A percentile compares a stretch with the other conserved stretches of the same genome.
Evolutionary conservation across 2,797 vertebrate genomes (phyloP).

Genomic region (Catharus ustulatus): DNA sequence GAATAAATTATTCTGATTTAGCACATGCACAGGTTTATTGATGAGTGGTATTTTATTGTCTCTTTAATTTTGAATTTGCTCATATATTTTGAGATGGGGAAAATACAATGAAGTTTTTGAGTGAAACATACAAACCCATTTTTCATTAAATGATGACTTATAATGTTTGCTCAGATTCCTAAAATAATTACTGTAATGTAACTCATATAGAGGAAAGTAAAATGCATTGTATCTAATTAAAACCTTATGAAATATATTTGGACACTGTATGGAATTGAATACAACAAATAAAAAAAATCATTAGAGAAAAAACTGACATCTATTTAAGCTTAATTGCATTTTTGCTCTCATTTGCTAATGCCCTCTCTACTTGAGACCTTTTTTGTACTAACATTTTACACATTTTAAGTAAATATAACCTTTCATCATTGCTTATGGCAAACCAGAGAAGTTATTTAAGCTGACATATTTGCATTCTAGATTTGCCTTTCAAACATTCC

Average conservation of each 20-base stretch:
- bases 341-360: background rate
- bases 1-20: background rate
- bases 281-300: background rate
- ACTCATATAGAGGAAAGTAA: background rate
- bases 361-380: background rate
- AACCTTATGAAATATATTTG: background rate
- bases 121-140: background rate
- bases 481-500: background rate
- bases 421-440: background rate
- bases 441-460: background rate
- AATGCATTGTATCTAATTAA: background rate
- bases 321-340: background rate
- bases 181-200: background rate
- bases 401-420: background rate
- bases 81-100: background rate
- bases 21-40: background rate
- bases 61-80: background rate
- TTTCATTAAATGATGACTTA: background rate
- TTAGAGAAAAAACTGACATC: background rate
- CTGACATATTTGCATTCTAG: background rate
- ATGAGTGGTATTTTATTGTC: background rate
- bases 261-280: background rate
- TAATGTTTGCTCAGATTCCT: background rate
- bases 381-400: background rate
- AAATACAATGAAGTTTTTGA: background rate